A percentile compares a stretch with the other conserved stretches of the same genome.
Evolutionary conservation across 2,888 invertebrate species (phyloP).

Genomic region (Exephanes ischioxanthus): DNA sequence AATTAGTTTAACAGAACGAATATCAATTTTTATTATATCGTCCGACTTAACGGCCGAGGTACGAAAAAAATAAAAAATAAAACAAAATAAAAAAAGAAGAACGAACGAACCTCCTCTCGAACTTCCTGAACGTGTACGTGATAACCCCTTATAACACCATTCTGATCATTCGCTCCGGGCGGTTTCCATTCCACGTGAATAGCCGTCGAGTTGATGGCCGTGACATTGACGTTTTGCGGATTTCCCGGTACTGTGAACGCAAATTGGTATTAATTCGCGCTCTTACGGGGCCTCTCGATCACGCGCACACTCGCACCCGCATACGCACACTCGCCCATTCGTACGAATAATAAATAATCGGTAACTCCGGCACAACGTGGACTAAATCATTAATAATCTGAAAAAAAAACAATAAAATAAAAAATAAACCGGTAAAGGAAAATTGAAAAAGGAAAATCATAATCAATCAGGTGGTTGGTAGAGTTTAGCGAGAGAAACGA

Average conservation of each 20-base stretch:
- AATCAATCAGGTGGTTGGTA: background rate
- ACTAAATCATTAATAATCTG: background rate
- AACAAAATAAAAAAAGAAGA: conserved; percentile 13
- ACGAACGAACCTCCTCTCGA: conserved; percentile 90
- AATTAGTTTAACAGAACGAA: conserved; percentile 10
- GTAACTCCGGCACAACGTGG: conserved; percentile 28
- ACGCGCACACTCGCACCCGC: conserved; percentile 72
- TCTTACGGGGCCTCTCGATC: conserved; percentile 48
- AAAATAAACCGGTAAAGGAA: conserved; percentile 35
- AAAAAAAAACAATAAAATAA: conserved; percentile 62
- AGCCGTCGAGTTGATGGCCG: conserved; percentile 97
- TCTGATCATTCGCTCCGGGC: conserved; percentile 95
- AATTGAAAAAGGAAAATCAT: conserved; percentile 16
- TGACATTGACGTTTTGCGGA: conserved; percentile 96
- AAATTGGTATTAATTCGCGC: conserved; percentile 75
- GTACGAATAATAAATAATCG: conserved; percentile 62
- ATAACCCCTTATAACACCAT: conserved; percentile 98
- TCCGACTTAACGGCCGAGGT: background rate
- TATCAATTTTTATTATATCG: background rate
- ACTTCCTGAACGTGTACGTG: conserved; percentile 98
- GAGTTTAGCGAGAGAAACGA: conserved; percentile 2
- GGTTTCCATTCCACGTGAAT: conserved; percentile 98
- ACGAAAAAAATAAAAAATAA: background rate
- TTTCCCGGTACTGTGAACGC: conserved; percentile 96
- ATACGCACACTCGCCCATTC: conserved; percentile 62